Evolutionary conservation across 2,113 vertebrate species (phyloP).

Genomic region (Rhipidura dahli): DNA sequence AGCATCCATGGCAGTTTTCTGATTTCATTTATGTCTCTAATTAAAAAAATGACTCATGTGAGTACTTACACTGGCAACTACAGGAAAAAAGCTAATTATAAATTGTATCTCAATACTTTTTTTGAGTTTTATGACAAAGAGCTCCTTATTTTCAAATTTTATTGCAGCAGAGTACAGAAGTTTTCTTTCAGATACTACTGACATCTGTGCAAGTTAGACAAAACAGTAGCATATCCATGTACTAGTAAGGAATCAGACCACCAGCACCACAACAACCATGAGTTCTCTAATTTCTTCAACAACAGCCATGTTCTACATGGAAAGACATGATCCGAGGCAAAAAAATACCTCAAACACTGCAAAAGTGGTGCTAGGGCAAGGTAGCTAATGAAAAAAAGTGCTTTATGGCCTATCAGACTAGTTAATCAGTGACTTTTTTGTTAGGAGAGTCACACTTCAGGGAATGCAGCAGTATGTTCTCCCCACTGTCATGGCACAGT

Average conservation of each 20-base stretch:
- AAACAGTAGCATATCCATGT: background rate
- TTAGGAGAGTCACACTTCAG: background rate
- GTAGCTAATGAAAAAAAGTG: background rate
- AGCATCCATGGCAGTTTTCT: background rate
- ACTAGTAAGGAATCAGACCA: background rate
- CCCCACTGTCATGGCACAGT: background rate
- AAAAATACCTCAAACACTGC: background rate
- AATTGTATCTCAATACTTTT: background rate
- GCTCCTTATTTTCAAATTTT: conserved; percentile 25
- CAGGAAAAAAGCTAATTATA: background rate
- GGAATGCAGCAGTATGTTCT: background rate
- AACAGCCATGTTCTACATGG: background rate
- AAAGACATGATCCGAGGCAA: background rate
- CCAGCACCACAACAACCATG: background rate
- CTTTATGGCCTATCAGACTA: background rate
- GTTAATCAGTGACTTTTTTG: background rate
- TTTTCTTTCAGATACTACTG: background rate
- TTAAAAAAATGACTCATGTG: background rate
- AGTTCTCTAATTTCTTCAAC: background rate
- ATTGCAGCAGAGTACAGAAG: background rate
- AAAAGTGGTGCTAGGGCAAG: background rate
- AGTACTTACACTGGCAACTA: background rate
- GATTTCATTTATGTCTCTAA: background rate
- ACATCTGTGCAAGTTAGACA: background rate
- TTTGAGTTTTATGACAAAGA: background rate